Percentiles rank a stretch among this genome's conserved stretches.
Conservation (phyloP, 2,113 vertebrate species). For the Crotophaga sulcirostris region DNA sequence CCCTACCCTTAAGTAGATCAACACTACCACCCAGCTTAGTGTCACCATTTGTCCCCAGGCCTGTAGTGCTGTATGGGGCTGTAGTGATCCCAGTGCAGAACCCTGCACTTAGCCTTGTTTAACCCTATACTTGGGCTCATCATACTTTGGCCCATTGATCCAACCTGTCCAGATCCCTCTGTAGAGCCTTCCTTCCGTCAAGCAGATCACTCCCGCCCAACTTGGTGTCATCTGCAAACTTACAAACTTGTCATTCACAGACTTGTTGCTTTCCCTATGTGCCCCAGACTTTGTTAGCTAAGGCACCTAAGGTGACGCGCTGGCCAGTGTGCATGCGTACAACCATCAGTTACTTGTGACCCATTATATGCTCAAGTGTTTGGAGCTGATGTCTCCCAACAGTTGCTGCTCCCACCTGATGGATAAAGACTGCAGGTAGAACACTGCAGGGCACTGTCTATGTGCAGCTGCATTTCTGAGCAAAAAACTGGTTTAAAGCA, state of each 20-base stretch:
- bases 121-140: no score
- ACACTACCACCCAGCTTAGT: background rate
- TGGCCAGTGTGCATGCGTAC: accelerated
- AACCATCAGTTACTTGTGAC: background rate
- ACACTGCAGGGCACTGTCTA: background rate
- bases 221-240: background rate
- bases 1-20: no score
- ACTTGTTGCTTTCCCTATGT: background rate
- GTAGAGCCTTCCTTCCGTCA: no score
- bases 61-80: no score
- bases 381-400: background rate
- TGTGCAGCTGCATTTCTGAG: background rate
- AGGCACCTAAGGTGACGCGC: accelerated
- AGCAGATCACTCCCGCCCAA: background rate
- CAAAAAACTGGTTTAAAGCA: background rate
- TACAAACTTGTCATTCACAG: background rate
- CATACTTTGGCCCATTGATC: no score
- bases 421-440: background rate
- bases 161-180: no score
- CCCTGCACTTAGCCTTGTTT: no score
- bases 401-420: background rate
- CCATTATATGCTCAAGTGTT: accelerated
- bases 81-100: no score
- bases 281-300: background rate
- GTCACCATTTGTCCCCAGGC: no score